phyloP scores from a whole-genome alignment of 2,888 invertebrate species.

The Cataglyphis altisquamis region DNA sequence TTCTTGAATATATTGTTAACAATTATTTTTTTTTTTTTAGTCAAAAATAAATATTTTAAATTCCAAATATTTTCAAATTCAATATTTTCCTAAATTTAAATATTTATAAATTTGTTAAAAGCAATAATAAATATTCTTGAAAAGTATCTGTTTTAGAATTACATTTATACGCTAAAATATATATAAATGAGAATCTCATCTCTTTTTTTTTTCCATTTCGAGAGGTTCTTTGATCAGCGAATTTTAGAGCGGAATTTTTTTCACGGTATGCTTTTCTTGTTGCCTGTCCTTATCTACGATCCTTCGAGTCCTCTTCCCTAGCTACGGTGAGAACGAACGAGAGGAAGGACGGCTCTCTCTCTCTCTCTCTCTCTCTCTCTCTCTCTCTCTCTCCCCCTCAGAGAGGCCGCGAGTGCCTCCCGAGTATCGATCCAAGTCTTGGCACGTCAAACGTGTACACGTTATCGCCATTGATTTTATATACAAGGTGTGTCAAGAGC shows the following conservation, averaged over 20 bases:
- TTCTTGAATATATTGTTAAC: neutral
- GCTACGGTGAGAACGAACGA: constrained; percentile 28
- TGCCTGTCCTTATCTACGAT: constrained; percentile 37
- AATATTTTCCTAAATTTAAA: neutral
- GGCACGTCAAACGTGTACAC: constrained; percentile 67
- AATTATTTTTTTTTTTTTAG: neutral
- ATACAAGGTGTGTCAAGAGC: constrained; percentile 27
- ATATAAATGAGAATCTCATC: neutral
- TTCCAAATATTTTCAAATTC: neutral
- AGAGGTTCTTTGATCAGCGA: constrained; percentile 35
- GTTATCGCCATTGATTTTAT: constrained; percentile 65
- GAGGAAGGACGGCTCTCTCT: constrained; percentile 60
- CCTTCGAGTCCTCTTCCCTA: constrained; percentile 28
- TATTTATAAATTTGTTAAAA: neutral
- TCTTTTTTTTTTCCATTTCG: constrained; percentile 14
- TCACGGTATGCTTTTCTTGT: constrained; percentile 35
- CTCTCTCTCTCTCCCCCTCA: constrained; percentile 47
- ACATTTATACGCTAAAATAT: constrained; percentile 6
- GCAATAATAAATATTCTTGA: neutral
- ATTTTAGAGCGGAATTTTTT: constrained; percentile 30
- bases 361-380: constrained; percentile 53
- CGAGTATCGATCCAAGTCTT: constrained; percentile 68
- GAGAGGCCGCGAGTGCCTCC: constrained; percentile 59
- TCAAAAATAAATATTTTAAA: neutral
- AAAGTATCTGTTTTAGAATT: neutral